These are phyloP conservation scores for Rousettus leschenaultii DNA, from an alignment of 2,113 vertebrate species.

Conservation along the genomic window DNA sequence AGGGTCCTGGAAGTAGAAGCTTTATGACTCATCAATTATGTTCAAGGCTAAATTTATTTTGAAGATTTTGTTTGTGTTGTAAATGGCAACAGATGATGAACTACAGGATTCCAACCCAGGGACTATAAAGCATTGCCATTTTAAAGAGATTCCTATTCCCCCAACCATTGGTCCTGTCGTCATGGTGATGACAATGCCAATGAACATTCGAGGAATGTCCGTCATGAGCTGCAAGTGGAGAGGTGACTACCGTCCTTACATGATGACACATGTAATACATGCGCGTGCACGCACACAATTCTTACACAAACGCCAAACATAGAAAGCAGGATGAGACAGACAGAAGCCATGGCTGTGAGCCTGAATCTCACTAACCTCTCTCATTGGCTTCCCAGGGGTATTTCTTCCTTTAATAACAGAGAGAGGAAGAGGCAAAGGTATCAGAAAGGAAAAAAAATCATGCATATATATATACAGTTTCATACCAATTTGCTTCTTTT, in stretches of 20 bases:
- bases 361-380: constrained; percentile 93
- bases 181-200: constrained; percentile 46
- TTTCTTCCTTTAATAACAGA: constrained; percentile 91
- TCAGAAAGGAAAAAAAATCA: constrained; percentile 78
- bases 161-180: constrained; percentile 21
- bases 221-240: constrained; percentile 77
- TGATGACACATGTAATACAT: constrained; percentile 78
- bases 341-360: constrained; percentile 84
- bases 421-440: constrained; percentile 81
- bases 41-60: constrained; percentile 9
- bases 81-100: constrained; percentile 58
- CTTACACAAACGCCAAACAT: constrained; percentile 81
- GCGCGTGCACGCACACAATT: constrained; percentile 77
- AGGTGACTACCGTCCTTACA: constrained; percentile 71
- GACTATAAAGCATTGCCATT: constrained; percentile 52
- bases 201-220: constrained; percentile 36
- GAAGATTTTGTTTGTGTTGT: constrained; percentile 44
- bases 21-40: constrained; percentile 26
- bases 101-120: constrained; percentile 14
- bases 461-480: constrained; percentile 75
- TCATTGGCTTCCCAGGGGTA: constrained; percentile 95
- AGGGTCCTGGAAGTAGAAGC: constrained; percentile 35
- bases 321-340: constrained; percentile 84
- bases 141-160: constrained; percentile 51
- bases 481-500: constrained; percentile 68